These are phyloP conservation scores for Agapornis roseicollis DNA, from an alignment of 2,113 vertebrate genomes.

Conservation along the genomic window DNA sequence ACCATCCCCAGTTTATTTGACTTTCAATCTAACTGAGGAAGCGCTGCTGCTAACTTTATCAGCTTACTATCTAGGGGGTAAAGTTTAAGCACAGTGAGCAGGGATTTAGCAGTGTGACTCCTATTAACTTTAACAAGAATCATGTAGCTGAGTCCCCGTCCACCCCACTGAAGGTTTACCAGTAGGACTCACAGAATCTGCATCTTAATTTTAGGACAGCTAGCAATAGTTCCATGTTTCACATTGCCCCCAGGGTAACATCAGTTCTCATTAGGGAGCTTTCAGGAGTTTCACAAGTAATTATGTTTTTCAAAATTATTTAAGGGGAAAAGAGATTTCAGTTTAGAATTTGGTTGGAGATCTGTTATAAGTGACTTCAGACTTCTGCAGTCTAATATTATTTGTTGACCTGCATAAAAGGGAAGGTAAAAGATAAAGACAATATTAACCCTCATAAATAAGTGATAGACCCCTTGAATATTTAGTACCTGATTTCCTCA, in stretches of 20 bases:
- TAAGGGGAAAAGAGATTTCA: slow-evolving; percentile 41
- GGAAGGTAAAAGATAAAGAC: background rate
- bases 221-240: slow-evolving; percentile 56
- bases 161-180: slow-evolving; percentile 34
- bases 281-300: slow-evolving; percentile 55
- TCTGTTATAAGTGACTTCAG: slow-evolving; percentile 2
- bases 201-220: slow-evolving; percentile 64
- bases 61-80: slow-evolving; percentile 52
- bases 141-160: slow-evolving; percentile 54
- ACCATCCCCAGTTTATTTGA: slow-evolving; percentile 15
- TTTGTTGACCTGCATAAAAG: slow-evolving; percentile 5
- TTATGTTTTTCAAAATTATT: slow-evolving; percentile 61
- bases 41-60: slow-evolving; percentile 44
- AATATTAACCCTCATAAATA: slow-evolving; percentile 38
- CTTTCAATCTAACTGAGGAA: slow-evolving; percentile 34
- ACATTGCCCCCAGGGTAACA: slow-evolving; percentile 59
- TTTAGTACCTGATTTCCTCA: background rate
- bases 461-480: slow-evolving; percentile 9
- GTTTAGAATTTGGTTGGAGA: background rate
- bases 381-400: background rate
- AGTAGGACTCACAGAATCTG: slow-evolving; percentile 45
- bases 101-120: slow-evolving; percentile 57
- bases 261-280: slow-evolving; percentile 62
- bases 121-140: slow-evolving; percentile 55
- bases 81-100: slow-evolving; percentile 28